A percentile compares a stretch with the other conserved stretches of the same genome.
phyloP scores from a whole-genome alignment of 1,140 invertebrate species.

The Centruroides vittatus region DNA sequence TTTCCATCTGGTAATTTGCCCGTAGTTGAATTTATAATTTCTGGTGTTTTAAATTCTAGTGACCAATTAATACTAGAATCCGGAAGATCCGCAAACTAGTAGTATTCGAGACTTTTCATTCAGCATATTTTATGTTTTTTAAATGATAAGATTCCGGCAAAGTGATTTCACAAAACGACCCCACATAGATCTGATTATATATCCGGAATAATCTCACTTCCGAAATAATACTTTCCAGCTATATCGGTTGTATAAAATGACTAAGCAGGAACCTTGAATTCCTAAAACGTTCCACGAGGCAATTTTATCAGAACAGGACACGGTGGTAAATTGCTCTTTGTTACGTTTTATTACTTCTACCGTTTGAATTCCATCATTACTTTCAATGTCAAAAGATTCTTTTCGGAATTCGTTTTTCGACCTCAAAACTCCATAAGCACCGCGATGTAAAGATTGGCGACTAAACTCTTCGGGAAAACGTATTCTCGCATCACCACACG shows the following conservation, averaged over 20 bases:
- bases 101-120: conserved; percentile 26
- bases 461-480: conserved; percentile 12
- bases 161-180: conserved; percentile 25
- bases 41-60: conserved; percentile 24
- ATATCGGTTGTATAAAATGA: conserved; percentile 31
- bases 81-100: conserved; percentile 14
- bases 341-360: conserved; percentile 33
- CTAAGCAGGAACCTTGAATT: conserved; percentile 34
- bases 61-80: conserved; percentile 32
- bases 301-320: conserved; percentile 39
- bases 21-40: conserved; percentile 29
- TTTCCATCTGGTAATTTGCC: conserved; percentile 27
- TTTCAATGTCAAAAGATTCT: conserved; percentile 23
- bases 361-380: conserved; percentile 25
- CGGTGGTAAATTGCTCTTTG: conserved; percentile 18
- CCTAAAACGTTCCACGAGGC: conserved; percentile 35
- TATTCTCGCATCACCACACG: conserved; percentile 62
- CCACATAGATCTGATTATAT: conserved; percentile 32
- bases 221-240: conserved; percentile 30
- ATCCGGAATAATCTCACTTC: conserved; percentile 31
- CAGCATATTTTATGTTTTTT: conserved; percentile 29
- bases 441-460: conserved; percentile 71
- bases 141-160: conserved; percentile 27
- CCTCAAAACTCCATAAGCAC: conserved; percentile 41
- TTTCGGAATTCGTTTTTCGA: conserved; percentile 24